These are phyloP conservation scores for Tridacna gigas DNA, from an alignment of 2,888 invertebrate species.

Conservation along the genomic window DNA sequence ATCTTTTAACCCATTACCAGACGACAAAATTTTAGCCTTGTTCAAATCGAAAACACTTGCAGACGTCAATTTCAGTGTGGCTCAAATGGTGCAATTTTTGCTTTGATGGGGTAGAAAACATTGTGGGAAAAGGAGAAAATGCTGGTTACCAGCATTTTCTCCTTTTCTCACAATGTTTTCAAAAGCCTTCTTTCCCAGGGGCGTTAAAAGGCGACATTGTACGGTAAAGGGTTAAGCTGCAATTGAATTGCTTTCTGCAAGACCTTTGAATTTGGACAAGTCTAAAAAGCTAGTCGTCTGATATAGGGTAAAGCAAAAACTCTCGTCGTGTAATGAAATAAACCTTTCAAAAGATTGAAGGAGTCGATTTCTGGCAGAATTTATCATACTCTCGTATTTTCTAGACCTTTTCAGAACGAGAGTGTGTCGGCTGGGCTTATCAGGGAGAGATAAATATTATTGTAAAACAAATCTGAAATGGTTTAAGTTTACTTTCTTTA, in stretches of 20 bases:
- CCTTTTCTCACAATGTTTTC: not conserved
- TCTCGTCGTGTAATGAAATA: no score
- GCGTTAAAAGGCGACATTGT: not conserved
- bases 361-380: no score
- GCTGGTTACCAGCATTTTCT: not conserved
- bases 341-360: no score
- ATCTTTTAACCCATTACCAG: no score
- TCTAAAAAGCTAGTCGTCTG: not conserved
- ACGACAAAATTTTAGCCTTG: no score
- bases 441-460: conserved; percentile 39
- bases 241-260: not conserved
- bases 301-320: not conserved
- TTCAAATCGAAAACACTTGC: no score
- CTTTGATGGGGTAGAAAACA: not conserved
- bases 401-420: no score
- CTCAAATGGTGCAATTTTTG: no score
- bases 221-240: not conserved
- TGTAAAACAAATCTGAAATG: conserved; percentile 40
- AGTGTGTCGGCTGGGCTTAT: conserved; percentile 17
- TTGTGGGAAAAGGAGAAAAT: not conserved
- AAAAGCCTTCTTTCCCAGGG: not conserved
- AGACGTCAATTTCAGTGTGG: no score
- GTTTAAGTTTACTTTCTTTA: conserved; percentile 20
- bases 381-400: no score
- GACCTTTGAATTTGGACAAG: not conserved